These are phyloP conservation scores for Drosophila meridionalis DNA, from an alignment of 2,888 invertebrate species.

Conservation along the genomic window DNA sequence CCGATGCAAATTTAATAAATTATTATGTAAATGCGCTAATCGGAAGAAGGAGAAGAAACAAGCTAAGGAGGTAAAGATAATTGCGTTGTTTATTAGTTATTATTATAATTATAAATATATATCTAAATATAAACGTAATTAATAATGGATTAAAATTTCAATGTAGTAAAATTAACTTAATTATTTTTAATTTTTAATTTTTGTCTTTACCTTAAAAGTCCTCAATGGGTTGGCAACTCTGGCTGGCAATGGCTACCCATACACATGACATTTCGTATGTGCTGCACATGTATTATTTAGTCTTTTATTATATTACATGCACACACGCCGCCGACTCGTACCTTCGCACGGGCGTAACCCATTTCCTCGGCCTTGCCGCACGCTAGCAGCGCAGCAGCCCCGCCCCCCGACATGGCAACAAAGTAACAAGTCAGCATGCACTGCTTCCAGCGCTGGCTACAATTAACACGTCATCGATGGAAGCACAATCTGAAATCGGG, in stretches of 20 bases:
- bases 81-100: too few species aligned
- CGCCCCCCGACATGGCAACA: slow-evolving; percentile 24
- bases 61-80: background rate
- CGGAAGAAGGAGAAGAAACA: background rate
- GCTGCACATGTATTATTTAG: slow-evolving; percentile 26
- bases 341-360: slow-evolving; percentile 44
- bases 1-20: slow-evolving; percentile 10
- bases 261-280: slow-evolving; percentile 1
- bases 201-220: too few species aligned
- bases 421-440: slow-evolving; percentile 45
- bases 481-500: slow-evolving; percentile 54
- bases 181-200: too few species aligned
- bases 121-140: background rate
- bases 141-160: background rate
- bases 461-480: slow-evolving; percentile 66
- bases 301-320: slow-evolving; percentile 34
- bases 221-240: slow-evolving; percentile 41
- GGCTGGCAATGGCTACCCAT: slow-evolving; percentile 40
- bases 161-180: too few species aligned
- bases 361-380: slow-evolving; percentile 19
- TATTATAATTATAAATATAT: too few species aligned
- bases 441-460: slow-evolving; percentile 39
- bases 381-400: background rate
- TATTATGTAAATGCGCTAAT: background rate
- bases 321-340: slow-evolving; percentile 18